phyloP scores from a whole-genome alignment of 1,140 invertebrate species.

The Drosophila gunungcola region DNA sequence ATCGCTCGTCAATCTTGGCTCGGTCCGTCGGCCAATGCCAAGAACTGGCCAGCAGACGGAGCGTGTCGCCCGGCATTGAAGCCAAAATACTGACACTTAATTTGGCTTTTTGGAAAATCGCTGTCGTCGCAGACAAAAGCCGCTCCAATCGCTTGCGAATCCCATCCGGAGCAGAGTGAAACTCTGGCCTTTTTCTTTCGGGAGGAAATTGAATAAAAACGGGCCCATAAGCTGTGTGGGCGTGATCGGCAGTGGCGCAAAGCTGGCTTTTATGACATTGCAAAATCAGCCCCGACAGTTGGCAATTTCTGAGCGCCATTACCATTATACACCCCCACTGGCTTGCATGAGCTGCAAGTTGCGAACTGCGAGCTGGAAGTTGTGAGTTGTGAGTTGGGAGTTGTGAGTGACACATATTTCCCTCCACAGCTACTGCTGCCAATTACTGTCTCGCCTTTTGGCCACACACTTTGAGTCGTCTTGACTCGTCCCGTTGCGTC shows the following conservation, averaged over 20 bases:
- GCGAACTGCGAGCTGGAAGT: not conserved
- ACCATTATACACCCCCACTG: constrained; percentile 4
- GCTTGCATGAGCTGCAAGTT: constrained; percentile 34
- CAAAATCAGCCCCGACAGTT: constrained; percentile 49
- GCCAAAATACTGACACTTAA: constrained; percentile 23
- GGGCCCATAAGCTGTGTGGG: constrained; percentile 15
- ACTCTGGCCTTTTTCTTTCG: constrained; percentile 54
- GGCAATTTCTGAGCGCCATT: constrained; percentile 17
- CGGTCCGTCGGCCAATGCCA: constrained; percentile 56
- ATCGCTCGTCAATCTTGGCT: constrained; percentile 68
- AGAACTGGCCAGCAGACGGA: constrained; percentile 65
- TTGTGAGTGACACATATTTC: constrained; percentile 53
- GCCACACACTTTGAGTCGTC: constrained; percentile 16
- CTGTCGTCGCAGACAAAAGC: constrained; percentile 20
- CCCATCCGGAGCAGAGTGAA: constrained; percentile 48
- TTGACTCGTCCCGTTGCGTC: constrained; percentile 20
- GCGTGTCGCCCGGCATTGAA: constrained; percentile 54
- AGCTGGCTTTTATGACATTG: constrained; percentile 57
- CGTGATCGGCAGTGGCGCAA: constrained; percentile 23
- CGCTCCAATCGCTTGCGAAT: constrained; percentile 15
- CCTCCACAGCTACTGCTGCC: constrained; percentile 44
- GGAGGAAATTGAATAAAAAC: constrained; percentile 64
- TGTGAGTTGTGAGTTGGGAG: constrained; percentile 24
- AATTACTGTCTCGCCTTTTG: constrained; percentile 57
- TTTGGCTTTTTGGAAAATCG: constrained; percentile 32